Percentiles rank a stretch among this genome's conserved stretches.
Conservation (phyloP, 2,113 vertebrate genomes). For the Sander lucioperca region DNA sequence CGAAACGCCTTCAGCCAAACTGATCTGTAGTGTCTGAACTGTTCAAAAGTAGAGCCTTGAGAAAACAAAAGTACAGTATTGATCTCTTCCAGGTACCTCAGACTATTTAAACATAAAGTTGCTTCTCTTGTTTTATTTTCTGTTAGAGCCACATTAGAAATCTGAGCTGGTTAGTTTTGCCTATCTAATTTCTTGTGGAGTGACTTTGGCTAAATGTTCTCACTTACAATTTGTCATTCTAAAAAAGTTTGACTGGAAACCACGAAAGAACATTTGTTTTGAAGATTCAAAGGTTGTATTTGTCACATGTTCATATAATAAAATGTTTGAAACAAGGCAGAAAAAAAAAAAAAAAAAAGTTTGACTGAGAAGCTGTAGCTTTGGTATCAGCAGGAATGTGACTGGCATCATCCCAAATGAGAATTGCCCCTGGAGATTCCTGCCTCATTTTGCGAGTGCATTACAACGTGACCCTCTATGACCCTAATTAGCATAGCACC, state of each 20-base stretch:
- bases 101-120: conserved; percentile 24
- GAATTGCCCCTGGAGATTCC: conserved; percentile 55
- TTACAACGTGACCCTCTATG: conserved; percentile 67
- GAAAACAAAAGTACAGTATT: conserved; percentile 2
- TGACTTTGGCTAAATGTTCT: neutral
- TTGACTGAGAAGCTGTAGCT: conserved; percentile 25
- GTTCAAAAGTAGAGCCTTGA: conserved; percentile 22
- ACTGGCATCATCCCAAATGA: conserved; percentile 53
- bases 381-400: conserved; percentile 17
- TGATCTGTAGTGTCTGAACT: conserved; percentile 10
- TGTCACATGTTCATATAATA: neutral
- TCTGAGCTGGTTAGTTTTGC: neutral
- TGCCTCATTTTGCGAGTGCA: conserved; percentile 65
- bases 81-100: conserved; percentile 16
- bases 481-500: conserved; percentile 80
- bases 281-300: neutral
- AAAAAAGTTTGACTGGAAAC: neutral
- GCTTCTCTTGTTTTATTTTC: neutral
- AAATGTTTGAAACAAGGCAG: neutral
- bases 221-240: neutral
- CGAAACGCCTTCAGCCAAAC: conserved; percentile 25
- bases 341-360: neutral
- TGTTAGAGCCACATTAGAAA: neutral
- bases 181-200: neutral
- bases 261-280: too few species aligned